Evolutionary conservation across 2,113 vertebrate species (phyloP).

Genomic region (Mystacornis crossleyi): DNA sequence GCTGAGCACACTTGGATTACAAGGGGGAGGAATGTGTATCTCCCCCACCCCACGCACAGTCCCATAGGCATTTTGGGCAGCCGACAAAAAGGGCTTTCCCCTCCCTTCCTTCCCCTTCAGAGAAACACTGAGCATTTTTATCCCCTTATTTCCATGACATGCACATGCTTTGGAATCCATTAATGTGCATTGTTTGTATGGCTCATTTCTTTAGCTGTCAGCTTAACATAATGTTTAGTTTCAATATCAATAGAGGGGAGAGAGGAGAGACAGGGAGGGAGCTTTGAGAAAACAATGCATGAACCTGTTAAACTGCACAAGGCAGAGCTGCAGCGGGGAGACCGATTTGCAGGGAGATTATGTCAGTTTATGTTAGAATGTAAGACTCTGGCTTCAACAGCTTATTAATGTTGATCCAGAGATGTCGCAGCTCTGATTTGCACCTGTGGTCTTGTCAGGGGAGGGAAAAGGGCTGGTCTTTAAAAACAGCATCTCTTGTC

Average conservation of each 20-base stretch:
- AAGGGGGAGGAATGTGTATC: background rate
- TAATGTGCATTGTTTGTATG: constrained; percentile 57
- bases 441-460: constrained; percentile 28
- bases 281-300: constrained; percentile 42
- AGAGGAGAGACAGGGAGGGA: constrained; percentile 37
- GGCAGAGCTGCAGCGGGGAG: constrained; percentile 39
- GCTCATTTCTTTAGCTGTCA: constrained; percentile 69
- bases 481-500: constrained; percentile 22
- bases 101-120: background rate
- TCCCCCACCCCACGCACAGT: background rate
- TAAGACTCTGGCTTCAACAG: constrained; percentile 25
- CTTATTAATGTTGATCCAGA: constrained; percentile 3
- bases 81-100: background rate
- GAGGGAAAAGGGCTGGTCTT: background rate
- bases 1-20: constrained; percentile 31
- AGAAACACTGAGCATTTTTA: constrained; percentile 38
- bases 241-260: constrained; percentile 61
- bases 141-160: constrained; percentile 44
- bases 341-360: constrained; percentile 18
- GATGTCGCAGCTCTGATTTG: constrained; percentile 33
- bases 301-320: constrained; percentile 54
- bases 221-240: constrained; percentile 70
- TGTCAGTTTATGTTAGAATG: constrained; percentile 28
- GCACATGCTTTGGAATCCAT: constrained; percentile 46
- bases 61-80: background rate